These are phyloP conservation scores for Campodea augens DNA, from an alignment of 1,140 invertebrate genomes.

Conservation along the genomic window DNA sequence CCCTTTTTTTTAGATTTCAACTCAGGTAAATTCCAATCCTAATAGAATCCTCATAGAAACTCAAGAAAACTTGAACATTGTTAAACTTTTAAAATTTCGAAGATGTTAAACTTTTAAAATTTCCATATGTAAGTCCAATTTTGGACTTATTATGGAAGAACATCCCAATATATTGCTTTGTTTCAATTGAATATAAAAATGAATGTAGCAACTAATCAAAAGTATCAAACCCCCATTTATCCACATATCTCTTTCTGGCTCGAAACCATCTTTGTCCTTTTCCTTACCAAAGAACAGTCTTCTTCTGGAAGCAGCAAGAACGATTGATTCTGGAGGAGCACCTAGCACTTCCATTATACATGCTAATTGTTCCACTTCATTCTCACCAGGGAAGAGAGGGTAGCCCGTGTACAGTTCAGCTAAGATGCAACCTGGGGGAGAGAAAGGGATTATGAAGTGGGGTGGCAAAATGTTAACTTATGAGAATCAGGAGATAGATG, in stretches of 20 bases:
- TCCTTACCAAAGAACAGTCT: conserved; percentile 64
- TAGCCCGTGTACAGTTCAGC: conserved; percentile 93
- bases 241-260: not conserved
- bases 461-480: not conserved
- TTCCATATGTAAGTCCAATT: too few species aligned
- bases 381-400: conserved; percentile 92
- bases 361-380: conserved; percentile 92
- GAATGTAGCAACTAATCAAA: not conserved
- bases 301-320: conserved; percentile 54
- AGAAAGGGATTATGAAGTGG: too few species aligned
- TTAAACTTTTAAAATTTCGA: too few species aligned
- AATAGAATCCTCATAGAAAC: too few species aligned
- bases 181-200: not conserved
- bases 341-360: conserved; percentile 94
- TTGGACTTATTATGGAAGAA: too few species aligned
- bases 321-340: conserved; percentile 65
- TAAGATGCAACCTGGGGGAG: conserved; percentile 67
- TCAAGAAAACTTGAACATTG: too few species aligned
- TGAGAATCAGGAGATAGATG: not conserved
- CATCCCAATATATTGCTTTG: too few species aligned
- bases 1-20: too few species aligned
- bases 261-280: conserved; percentile 1
- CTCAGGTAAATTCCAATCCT: too few species aligned
- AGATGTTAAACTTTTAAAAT: too few species aligned
- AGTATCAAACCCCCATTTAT: too few species aligned